Conservation (phyloP, 2,888 invertebrate species). For the Margaritifera margaritifera region DNA sequence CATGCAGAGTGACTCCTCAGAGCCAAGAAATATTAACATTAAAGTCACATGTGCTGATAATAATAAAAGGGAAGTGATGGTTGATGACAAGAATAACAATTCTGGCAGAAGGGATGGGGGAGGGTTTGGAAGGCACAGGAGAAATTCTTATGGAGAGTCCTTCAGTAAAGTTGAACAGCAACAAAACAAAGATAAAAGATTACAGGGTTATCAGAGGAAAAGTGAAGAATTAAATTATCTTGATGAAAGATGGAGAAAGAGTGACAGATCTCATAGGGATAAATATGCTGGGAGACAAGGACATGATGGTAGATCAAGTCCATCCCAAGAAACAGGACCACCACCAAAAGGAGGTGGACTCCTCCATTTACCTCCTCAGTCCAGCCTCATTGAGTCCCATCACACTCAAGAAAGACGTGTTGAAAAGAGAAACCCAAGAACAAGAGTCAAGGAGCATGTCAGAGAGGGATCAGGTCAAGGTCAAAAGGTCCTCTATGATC, state of each 20-base stretch:
- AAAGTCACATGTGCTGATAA: constrained; percentile 30
- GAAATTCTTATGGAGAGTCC: constrained; percentile 7
- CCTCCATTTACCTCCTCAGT: constrained; percentile 41
- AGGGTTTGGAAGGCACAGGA: constrained; percentile 8
- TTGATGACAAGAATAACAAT: constrained; percentile 14
- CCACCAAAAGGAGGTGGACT: constrained; percentile 41
- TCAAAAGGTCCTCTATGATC: constrained; percentile 64
- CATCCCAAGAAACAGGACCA: constrained; percentile 5
- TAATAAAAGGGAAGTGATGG: constrained; percentile 32
- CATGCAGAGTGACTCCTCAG: constrained; percentile 26
- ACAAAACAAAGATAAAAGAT: constrained; percentile 27
- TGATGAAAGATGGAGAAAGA: constrained; percentile 5
- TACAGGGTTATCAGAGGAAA: constrained; percentile 13
- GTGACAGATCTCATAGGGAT: constrained; percentile 12
- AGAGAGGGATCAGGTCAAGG: constrained; percentile 35
- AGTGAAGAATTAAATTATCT: constrained; percentile 5
- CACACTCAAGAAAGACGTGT: not conserved
- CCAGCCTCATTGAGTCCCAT: constrained; percentile 6
- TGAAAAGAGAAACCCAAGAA: constrained; percentile 1
- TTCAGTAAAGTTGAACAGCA: constrained; percentile 14
- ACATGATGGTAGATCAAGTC: constrained; percentile 2
- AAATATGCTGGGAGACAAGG: constrained; percentile 7
- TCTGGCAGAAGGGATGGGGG: constrained; percentile 7
- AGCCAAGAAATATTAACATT: constrained; percentile 17
- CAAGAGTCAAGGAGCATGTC: constrained; percentile 8